Evolutionary conservation across 2,797 vertebrate species (phyloP).

Genomic region (Pteronotus mesoamericanus): DNA sequence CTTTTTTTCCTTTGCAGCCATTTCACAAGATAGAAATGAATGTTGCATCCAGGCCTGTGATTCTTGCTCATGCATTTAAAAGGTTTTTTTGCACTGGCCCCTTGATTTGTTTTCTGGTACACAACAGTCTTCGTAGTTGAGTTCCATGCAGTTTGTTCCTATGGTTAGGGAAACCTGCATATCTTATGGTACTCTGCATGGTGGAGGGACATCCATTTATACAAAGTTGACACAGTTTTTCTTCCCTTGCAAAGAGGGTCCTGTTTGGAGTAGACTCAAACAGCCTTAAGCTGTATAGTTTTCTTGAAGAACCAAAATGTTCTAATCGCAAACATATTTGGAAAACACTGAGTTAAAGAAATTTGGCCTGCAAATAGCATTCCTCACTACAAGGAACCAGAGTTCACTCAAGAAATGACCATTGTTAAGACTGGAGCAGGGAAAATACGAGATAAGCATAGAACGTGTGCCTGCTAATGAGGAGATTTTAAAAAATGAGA

Average conservation of each 20-base stretch:
- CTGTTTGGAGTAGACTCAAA: background rate
- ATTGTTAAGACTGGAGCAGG: background rate
- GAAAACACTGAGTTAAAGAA: background rate
- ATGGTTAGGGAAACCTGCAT: background rate
- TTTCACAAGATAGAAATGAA: background rate
- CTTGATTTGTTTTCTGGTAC: background rate
- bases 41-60: background rate
- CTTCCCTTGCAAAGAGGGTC: background rate
- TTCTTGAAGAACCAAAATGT: background rate
- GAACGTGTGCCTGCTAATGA: background rate
- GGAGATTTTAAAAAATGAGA: background rate
- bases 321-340: background rate
- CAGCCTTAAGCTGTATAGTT: background rate
- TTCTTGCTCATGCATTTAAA: background rate
- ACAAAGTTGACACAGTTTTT: background rate
- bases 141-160: background rate
- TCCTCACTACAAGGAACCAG: background rate
- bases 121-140: background rate
- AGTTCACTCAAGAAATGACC: background rate
- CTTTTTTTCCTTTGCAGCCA: background rate
- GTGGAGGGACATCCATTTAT: background rate
- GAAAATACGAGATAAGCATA: background rate
- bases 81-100: background rate
- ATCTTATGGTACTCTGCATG: background rate
- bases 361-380: background rate